phyloP scores from a whole-genome alignment of 2,797 vertebrate species.

The Anas flavirostris region DNA sequence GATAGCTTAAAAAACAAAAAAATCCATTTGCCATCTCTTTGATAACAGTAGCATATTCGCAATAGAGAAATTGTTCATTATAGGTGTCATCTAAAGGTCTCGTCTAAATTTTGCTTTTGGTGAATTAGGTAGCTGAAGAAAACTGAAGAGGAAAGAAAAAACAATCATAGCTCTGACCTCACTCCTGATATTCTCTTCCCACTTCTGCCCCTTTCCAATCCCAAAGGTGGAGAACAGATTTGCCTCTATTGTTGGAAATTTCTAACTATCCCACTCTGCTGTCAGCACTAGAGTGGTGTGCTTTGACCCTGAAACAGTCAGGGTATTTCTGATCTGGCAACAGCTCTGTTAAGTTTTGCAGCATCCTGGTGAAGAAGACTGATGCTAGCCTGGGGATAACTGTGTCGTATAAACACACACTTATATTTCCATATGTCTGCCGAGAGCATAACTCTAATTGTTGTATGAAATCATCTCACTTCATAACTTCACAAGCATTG shows the following conservation, averaged over 20 bases:
- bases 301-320: background rate
- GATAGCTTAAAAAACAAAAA: background rate
- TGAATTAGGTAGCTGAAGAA: background rate
- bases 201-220: background rate
- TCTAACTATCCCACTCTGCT: background rate
- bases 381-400: conserved; percentile 13
- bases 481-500: conserved; percentile 1
- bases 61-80: background rate
- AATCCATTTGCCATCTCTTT: background rate
- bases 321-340: background rate
- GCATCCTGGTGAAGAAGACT: background rate
- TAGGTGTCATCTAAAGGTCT: background rate
- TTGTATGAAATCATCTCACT: conserved; percentile 23
- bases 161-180: rapidly evolving
- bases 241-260: background rate
- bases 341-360: background rate
- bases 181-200: background rate
- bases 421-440: background rate
- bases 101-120: background rate
- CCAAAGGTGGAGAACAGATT: background rate
- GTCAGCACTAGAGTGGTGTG: rapidly evolving
- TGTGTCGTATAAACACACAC: background rate
- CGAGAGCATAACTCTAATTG: background rate
- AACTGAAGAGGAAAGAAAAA: background rate
- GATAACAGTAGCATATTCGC: background rate